Evolutionary conservation across 1,140 invertebrate species (phyloP), one percentile per base, ranked within the genome.

Genomic region (Caerostris extrusa): DNA sequence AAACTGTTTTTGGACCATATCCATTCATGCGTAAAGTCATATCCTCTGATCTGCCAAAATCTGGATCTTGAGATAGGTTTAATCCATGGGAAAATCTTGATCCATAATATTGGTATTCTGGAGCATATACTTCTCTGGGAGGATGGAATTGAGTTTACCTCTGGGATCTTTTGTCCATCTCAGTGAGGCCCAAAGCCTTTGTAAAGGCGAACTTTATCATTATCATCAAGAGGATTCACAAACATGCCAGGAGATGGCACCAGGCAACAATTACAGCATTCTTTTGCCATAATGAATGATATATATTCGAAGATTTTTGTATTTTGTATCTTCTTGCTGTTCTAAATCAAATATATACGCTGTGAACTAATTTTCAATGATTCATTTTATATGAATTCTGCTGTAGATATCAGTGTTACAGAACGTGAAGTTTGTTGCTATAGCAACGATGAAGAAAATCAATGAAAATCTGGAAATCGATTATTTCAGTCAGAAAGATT

Each of bases 231-330:
- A 50, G 83, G 91, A 67, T 93, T 86, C 8, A 93, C 14, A 53
- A 93, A 93, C 82, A 93, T 87, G 4, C 82, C 83, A 85, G 91
- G 61, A 57, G n/a, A 14, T 10, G 91, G 82, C 7, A 87, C 61
- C 58, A 77, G 71, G 34, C 83, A 87, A 19, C 82, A 93, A 7
- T 57, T 56, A 55, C 86, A 53, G n/a, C 56, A 85, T 85, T 85
- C 34, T 3, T 60, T 19, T 85, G 55, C 17, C 71, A 77, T 77
- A 3, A 8, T 77, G 12, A 5, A 77, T 14, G 3, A 14, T 64
- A 64, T 64, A 14, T 64, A 2, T 64, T 64, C 12, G 2, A 10
- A 64, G 5, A 64, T 14, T 0, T 64, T 17, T 5, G 17, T 67
- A 3, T 67, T 6, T 67, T 34, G 34, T 34, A 34, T 0, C 34